Percentiles rank a stretch among this genome's conserved stretches.
phyloP scores from a whole-genome alignment of 2,113 vertebrate species.

The Onychostoma macrolepis region DNA sequence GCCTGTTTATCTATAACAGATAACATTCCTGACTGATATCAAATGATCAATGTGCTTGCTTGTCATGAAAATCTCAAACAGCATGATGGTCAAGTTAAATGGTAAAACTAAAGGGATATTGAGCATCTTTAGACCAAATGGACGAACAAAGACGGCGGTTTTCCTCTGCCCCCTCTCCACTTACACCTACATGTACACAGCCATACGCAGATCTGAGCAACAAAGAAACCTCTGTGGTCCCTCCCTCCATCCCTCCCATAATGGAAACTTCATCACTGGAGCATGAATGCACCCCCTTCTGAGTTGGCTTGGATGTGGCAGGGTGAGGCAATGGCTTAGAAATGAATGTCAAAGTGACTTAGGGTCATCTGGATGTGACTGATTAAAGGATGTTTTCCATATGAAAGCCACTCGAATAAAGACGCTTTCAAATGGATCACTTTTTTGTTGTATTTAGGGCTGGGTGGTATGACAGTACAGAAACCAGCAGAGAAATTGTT shows the following conservation, averaged over 20 bases:
- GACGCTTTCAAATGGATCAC: neutral
- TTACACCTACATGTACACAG: slow-evolving; percentile 49
- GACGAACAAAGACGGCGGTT: slow-evolving; percentile 32
- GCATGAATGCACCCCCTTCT: slow-evolving; percentile 60
- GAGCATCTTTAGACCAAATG: slow-evolving; percentile 34
- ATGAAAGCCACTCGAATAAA: neutral
- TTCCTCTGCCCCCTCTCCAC: slow-evolving; percentile 35
- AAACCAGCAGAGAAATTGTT: neutral
- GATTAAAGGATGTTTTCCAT: neutral
- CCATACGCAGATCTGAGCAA: neutral
- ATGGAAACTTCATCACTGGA: slow-evolving; percentile 43
- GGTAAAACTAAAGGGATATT: slow-evolving; percentile 26
- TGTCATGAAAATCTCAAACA: neutral
- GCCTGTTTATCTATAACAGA: neutral
- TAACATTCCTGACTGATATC: neutral
- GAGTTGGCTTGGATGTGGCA: slow-evolving; percentile 57
- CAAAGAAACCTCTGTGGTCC: slow-evolving; percentile 41
- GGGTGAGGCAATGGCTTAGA: slow-evolving; percentile 64
- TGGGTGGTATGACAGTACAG: neutral
- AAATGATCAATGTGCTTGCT: neutral
- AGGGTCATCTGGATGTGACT: slow-evolving; percentile 11
- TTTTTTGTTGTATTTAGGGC: neutral
- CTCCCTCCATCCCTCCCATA: neutral
- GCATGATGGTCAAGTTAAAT: neutral
- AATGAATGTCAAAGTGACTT: slow-evolving; percentile 47